A percentile compares a stretch with the other conserved stretches of the same genome.
Conservation (phyloP, 2,113 vertebrate genomes). For the Gavia stellata region DNA sequence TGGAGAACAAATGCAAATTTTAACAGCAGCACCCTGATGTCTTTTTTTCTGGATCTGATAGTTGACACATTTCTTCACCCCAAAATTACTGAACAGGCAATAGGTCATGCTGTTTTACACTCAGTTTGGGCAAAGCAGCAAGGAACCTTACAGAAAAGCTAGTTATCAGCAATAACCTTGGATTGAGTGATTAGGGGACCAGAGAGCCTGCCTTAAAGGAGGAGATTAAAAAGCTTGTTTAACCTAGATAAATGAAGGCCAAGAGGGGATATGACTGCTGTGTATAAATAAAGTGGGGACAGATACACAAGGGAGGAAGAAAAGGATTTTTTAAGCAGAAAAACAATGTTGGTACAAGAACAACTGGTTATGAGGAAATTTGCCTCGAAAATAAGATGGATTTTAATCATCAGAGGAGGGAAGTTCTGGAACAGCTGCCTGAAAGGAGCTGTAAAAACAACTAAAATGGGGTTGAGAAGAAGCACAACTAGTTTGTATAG, state of each 20-base stretch:
- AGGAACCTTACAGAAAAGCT: slow-evolving; percentile 12
- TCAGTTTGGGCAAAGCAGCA: background rate
- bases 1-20: slow-evolving; percentile 24
- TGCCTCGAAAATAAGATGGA: background rate
- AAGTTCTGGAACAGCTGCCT: background rate
- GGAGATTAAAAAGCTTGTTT: slow-evolving; percentile 44
- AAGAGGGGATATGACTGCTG: slow-evolving; percentile 20
- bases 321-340: background rate
- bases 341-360: background rate
- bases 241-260: slow-evolving; percentile 40
- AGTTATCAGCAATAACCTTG: slow-evolving; percentile 40
- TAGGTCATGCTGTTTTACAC: background rate
- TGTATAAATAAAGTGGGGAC: slow-evolving; percentile 11
- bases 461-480: background rate
- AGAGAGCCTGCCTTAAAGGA: background rate
- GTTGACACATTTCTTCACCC: background rate
- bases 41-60: background rate
- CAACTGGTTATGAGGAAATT: background rate
- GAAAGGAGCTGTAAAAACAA: background rate
- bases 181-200: background rate
- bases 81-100: background rate
- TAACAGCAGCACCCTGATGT: background rate
- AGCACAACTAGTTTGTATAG: background rate
- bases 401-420: background rate
- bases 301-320: background rate